phyloP scores from a whole-genome alignment of 2,113 vertebrate genomes.

The Girardinichthys multiradiatus region DNA sequence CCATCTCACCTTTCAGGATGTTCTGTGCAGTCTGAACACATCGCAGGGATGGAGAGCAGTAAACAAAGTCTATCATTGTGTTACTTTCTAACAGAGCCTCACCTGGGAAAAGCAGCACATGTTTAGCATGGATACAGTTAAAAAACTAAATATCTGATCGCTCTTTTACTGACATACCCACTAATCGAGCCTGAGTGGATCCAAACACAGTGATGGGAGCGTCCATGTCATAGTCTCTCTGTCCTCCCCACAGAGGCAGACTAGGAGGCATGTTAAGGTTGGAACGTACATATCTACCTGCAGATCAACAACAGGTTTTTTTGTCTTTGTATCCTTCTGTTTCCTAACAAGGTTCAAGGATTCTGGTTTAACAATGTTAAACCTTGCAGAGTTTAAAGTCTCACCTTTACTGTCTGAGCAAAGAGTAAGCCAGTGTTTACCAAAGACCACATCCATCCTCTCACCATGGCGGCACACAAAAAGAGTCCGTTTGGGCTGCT shows the following conservation, averaged over 20 bases:
- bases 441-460: conserved; percentile 97
- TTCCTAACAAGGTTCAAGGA: no score
- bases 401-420: conserved; percentile 97
- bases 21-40: conserved; percentile 96
- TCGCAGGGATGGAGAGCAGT: conserved; percentile 92
- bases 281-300: conserved; percentile 91
- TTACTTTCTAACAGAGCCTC: conserved; percentile 92
- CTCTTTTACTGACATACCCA: conserved; percentile 68
- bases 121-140: background rate
- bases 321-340: no score
- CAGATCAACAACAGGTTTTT: background rate
- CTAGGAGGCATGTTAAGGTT: conserved; percentile 94
- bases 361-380: background rate
- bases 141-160: background rate
- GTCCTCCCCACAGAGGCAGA: conserved; percentile 89
- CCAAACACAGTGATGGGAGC: conserved; percentile 95
- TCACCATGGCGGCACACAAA: conserved; percentile 95
- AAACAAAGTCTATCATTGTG: conserved; percentile 87
- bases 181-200: conserved; percentile 89
- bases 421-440: conserved; percentile 95
- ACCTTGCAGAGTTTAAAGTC: conserved; percentile 3
- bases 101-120: conserved; percentile 75
- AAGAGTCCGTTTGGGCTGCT: conserved; percentile 90
- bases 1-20: conserved; percentile 88
- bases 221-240: conserved; percentile 92